These are phyloP conservation scores for Echinops telfairi DNA, from an alignment of 2,113 vertebrate species.

Conservation along the genomic window DNA sequence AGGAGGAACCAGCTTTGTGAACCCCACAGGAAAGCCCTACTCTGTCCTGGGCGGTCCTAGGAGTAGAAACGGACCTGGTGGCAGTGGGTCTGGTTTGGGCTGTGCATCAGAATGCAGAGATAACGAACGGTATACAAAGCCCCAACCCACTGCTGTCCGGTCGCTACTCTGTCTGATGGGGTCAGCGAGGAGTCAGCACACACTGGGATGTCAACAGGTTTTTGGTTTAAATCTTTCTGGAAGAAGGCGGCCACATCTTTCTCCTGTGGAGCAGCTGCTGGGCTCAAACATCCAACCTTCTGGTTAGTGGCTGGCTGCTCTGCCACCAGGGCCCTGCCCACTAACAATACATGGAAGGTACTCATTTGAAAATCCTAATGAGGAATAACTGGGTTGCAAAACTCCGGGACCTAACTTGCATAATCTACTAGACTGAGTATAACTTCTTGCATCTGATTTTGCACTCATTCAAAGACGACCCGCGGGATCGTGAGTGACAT, in stretches of 20 bases:
- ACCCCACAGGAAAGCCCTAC: too few relatives aligned
- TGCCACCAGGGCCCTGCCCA: not conserved
- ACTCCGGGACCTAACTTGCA: not conserved
- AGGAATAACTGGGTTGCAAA: not conserved
- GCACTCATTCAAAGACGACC: slow-evolving; percentile 61
- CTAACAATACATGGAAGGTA: not conserved
- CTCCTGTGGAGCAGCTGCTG: not conserved
- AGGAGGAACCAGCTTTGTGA: too few relatives aligned
- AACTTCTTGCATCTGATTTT: not conserved
- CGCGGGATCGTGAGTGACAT: slow-evolving; percentile 43
- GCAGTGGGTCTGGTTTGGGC: too few relatives aligned
- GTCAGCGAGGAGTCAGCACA: not conserved
- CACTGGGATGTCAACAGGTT: not conserved
- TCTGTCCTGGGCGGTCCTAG: too few relatives aligned
- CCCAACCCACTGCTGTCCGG: not conserved
- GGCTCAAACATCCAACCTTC: not conserved
- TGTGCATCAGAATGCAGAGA: too few relatives aligned
- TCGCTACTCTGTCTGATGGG: not conserved
- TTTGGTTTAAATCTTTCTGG: not conserved
- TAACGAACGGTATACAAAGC: not conserved
- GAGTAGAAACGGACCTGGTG: too few relatives aligned
- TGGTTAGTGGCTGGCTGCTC: not conserved
- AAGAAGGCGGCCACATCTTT: not conserved
- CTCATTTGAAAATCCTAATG: not conserved
- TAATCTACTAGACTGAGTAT: not conserved